Percentiles rank a stretch among this genome's conserved stretches.
phyloP scores from a whole-genome alignment of 2,797 vertebrate species.

The Lycodopsis pacificus region DNA sequence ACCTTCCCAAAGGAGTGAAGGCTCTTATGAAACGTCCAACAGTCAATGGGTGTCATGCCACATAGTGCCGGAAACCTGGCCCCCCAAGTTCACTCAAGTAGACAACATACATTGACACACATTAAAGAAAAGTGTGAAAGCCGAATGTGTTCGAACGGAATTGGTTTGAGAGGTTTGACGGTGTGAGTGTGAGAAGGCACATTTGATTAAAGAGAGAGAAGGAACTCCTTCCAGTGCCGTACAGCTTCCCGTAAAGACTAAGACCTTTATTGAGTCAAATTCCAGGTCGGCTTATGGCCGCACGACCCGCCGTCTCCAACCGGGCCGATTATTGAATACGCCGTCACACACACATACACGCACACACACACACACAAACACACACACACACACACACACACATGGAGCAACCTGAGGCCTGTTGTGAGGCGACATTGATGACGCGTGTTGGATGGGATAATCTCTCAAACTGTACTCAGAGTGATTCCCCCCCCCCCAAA shows the following conservation, averaged over 20 bases:
- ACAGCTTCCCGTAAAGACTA: conserved; percentile 84
- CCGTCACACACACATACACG: conserved; percentile 38
- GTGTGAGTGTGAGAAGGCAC: conserved; percentile 7
- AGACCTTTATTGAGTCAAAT: conserved; percentile 90
- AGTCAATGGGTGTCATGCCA: not conserved
- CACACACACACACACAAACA: conserved; percentile 45
- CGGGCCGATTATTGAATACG: conserved; percentile 76
- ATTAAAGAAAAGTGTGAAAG: not conserved
- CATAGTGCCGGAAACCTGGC: not conserved
- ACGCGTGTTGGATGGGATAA: conserved; percentile 81
- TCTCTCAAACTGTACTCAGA: conserved; percentile 76
- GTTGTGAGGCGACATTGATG: conserved; percentile 77
- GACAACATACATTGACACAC: not conserved
- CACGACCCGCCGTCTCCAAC: conserved; percentile 79
- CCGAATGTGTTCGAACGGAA: not conserved
- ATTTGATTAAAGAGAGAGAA: conserved; percentile 36
- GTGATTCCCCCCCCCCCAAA: conserved; percentile 35
- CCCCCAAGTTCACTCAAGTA: not conserved
- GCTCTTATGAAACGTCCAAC: not conserved
- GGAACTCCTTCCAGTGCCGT: conserved; percentile 62
- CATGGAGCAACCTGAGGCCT: conserved; percentile 66
- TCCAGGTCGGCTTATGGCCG: conserved; percentile 89
- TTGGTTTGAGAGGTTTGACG: not conserved
- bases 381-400: not conserved
- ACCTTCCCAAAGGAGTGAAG: not conserved